Evolutionary conservation across 2,797 vertebrate genomes (phyloP), one percentile per base, ranked within the genome.

Genomic region (Ptychobarbus kaznakovi): DNA sequence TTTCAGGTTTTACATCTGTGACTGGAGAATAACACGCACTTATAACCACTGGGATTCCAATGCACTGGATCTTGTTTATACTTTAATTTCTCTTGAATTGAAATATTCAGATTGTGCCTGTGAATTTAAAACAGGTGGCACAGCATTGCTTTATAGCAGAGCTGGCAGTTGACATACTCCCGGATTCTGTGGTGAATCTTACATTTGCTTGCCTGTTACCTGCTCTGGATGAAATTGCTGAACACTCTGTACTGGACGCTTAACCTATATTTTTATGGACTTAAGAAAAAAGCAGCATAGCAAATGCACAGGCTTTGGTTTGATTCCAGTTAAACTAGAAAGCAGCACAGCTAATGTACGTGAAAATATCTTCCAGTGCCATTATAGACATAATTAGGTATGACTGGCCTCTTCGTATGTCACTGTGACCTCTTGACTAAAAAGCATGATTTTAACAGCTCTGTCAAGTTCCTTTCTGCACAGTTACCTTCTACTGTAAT

Each of bases 181-280:
- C 4, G 16, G 79, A 51, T 16, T 51, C 44, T 68, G 44, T 9
- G 65, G 40, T 65, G 25, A 49, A 65, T 65, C 25, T 28, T 49
- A 46, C 35, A 66, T 66, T 1, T 66, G 9, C 32, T 65, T 35
- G 77, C 40, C 44, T 68, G 79, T 68, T 80, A n/a, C 3, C 61
- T 6, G 44, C 32, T 80, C 28, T 35, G 72, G 46, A 16, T 0
- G 13, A 49, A 10, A 46, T 73, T 63, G 13, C 38, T 76, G 32
- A 56, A 38, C 9, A 40, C 2, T 42, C 7, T 46, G 40, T 28
- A 12, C 22, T 44, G 40, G 69, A 72, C 51, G 72, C 44, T 32
- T 74, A 74, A 74, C 8, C 72, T 74, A 32, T 8, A 74, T 53
- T 53, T 73, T 53, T 51, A 51, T 35, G 28, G 9, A 75, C 44